Percentiles rank a stretch among this genome's conserved stretches.
These are phyloP conservation scores for Polylopha cassiicola DNA, from an alignment of 2,888 invertebrate species.

Conservation along the genomic window DNA sequence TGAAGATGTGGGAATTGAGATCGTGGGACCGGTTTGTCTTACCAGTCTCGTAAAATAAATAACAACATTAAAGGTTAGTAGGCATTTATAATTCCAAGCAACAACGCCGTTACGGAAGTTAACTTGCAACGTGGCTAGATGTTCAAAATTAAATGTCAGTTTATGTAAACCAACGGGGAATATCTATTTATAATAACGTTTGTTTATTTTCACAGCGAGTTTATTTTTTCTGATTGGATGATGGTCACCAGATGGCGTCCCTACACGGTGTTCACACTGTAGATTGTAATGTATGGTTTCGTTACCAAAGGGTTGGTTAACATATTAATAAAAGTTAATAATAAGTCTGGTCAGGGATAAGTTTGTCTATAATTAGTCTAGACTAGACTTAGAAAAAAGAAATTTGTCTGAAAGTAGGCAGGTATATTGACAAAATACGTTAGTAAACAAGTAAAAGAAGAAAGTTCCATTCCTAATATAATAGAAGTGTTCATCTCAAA, in stretches of 20 bases:
- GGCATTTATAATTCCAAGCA: conserved; percentile 7
- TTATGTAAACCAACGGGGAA: conserved; percentile 19
- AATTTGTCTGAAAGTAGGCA: too few relatives aligned
- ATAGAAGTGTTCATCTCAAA: too few relatives aligned
- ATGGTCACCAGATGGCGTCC: conserved; percentile 70
- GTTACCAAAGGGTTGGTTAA: conserved; percentile 28
- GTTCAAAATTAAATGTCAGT: conserved; percentile 22
- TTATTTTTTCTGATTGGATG: conserved; percentile 69
- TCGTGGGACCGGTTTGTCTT: conserved; percentile 14
- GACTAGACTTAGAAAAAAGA: too few relatives aligned
- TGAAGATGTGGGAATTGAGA: conserved; percentile 12
- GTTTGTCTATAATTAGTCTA: too few relatives aligned
- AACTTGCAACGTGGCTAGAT: conserved; percentile 17
- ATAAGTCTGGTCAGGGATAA: too few relatives aligned
- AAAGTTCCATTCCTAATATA: too few relatives aligned
- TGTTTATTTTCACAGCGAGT: conserved; percentile 68
- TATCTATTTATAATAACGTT: conserved; percentile 30
- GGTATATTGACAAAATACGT: too few relatives aligned
- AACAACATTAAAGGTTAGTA: conserved; percentile 14
- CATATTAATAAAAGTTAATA: background rate
- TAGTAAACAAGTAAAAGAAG: too few relatives aligned
- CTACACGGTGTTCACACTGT: conserved; percentile 48
- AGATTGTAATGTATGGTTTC: conserved; percentile 53
- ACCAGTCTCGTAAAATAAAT: conserved; percentile 10
- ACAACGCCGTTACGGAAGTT: conserved; percentile 14